phyloP scores from a whole-genome alignment of 2,888 invertebrate genomes.

The Megaustenia siamemsis region DNA sequence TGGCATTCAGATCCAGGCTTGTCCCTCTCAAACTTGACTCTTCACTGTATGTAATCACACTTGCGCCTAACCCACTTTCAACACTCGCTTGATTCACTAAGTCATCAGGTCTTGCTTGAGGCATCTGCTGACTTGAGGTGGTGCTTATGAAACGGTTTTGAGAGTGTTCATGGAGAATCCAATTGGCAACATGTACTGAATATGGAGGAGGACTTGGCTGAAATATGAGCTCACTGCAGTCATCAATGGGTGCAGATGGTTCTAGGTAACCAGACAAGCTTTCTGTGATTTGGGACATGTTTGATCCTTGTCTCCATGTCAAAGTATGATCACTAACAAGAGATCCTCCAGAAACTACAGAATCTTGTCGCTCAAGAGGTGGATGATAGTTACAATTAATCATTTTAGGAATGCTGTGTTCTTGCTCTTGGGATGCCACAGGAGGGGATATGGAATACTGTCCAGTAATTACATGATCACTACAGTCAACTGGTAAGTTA shows the following conservation, averaged over 20 bases:
- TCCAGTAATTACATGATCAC: background rate
- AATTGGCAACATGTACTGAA: conserved; percentile 24
- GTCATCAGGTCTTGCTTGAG: background rate
- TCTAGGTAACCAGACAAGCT: conserved; percentile 38
- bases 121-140: background rate
- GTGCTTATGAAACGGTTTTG: conserved; percentile 3
- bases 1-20: conserved; percentile 26
- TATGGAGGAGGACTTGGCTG: conserved; percentile 26
- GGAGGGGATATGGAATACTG: background rate
- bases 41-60: background rate
- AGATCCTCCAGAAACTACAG: background rate
- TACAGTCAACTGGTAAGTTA: background rate
- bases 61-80: conserved; percentile 15
- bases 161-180: conserved; percentile 27
- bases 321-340: background rate
- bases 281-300: conserved; percentile 31
- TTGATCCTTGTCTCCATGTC: background rate
- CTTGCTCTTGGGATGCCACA: background rate
- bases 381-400: background rate
- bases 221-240: background rate
- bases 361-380: background rate
- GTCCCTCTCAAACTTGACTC: background rate
- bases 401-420: background rate
- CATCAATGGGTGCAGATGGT: conserved; percentile 38
- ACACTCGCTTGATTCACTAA: background rate